Evolutionary conservation across 2,888 invertebrate genomes (phyloP).

Genomic region (Willowsia nigromaculata): DNA sequence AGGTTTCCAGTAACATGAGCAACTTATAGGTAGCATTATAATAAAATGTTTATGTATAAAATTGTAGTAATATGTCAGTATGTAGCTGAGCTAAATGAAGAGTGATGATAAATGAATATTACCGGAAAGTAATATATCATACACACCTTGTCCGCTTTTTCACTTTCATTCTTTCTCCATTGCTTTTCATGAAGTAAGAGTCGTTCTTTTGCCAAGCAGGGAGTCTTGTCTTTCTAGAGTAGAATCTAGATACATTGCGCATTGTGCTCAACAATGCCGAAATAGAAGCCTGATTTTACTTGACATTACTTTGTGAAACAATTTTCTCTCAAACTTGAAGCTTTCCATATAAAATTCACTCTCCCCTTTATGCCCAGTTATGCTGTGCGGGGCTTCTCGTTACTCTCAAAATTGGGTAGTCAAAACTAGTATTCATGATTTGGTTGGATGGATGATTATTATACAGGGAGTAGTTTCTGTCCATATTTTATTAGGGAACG

Average conservation of each 20-base stretch:
- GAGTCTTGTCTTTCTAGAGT: not conserved
- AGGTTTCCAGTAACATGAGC: no score
- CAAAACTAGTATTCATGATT: not conserved
- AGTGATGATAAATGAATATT: conserved; percentile 62
- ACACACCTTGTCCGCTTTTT: conserved; percentile 32
- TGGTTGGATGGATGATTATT: not conserved
- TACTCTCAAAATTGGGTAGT: not conserved
- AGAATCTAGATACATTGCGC: not conserved
- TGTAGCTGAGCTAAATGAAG: not conserved
- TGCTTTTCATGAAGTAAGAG: not conserved
- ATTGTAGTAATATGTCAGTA: no score
- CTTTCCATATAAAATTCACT: not conserved
- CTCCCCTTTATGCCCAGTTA: not conserved
- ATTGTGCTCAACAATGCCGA: not conserved
- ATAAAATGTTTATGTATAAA: no score
- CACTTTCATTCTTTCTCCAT: conserved; percentile 3
- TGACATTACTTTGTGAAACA: not conserved
- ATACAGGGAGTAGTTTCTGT: not conserved
- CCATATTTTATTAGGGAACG: not conserved
- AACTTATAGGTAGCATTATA: no score
- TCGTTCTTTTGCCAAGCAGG: not conserved
- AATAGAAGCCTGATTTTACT: not conserved
- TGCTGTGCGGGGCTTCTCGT: not conserved
- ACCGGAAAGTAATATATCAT: conserved; percentile 64
- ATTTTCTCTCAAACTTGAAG: not conserved